Evolutionary conservation across 1,140 invertebrate species (phyloP).

Genomic region (Paraescarpia echinospica): DNA sequence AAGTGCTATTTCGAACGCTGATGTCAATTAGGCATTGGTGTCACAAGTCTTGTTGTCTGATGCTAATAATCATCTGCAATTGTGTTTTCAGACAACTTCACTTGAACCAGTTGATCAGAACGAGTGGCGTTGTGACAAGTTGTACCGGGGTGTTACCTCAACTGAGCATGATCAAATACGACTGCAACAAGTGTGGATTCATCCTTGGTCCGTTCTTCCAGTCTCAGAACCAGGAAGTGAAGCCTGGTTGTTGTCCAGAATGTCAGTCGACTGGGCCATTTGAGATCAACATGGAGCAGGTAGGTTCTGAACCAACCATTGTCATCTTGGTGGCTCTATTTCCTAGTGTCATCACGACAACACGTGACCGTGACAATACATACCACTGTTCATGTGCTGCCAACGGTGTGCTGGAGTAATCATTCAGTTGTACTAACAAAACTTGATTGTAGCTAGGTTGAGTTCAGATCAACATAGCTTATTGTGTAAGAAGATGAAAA

Average conservation of each 20-base stretch:
- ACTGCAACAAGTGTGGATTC: conserved; percentile 95
- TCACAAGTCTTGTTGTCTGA: not conserved
- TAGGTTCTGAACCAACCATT: conserved; percentile 56
- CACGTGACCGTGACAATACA: not conserved
- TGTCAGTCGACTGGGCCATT: conserved; percentile 97
- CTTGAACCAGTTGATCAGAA: conserved; percentile 89
- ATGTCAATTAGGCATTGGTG: no score
- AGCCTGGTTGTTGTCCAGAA: conserved; percentile 94
- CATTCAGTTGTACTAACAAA: not conserved
- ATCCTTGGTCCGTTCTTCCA: conserved; percentile 95
- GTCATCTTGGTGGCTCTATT: not conserved
- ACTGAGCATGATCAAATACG: conserved; percentile 92
- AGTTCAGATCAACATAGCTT: no score
- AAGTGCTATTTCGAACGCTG: no score
- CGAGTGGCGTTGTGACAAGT: conserved; percentile 92
- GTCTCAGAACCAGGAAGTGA: conserved; percentile 86
- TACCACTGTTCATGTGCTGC: not conserved
- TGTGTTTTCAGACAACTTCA: conserved; percentile 79
- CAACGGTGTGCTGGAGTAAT: not conserved
- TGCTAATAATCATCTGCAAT: not conserved
- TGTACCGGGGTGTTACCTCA: conserved; percentile 96
- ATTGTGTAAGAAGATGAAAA: no score
- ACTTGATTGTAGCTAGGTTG: no score
- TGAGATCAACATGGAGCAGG: conserved; percentile 72
- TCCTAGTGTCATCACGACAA: no score